Base-by-base conservation (phyloP, 2,113 vertebrate species). In the Upupa epops region DNA sequence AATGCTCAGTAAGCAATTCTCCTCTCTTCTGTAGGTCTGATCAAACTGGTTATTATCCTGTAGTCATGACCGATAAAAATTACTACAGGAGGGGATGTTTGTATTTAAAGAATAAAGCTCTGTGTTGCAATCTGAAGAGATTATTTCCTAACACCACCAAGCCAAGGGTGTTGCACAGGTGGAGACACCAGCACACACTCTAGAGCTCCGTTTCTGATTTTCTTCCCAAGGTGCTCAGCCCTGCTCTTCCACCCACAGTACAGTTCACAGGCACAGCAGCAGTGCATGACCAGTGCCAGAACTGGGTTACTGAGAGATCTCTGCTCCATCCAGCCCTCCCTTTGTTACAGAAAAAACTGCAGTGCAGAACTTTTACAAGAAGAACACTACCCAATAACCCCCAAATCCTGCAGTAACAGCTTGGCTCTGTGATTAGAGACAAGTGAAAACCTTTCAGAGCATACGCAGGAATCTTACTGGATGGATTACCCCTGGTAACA, bases 71-170 rank as follows among this genome's bases (percentile, higher is more conserved):
- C 22, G 40, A 69, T 49, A 72, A 58, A 45, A 82, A 42, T 14
- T 0, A 52, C 45, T 52, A 0, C 4, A 77, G 71, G 6, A 56
- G 31, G 59, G 11, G 37, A 83, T 0, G 18, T 19, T 20, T 48
- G 19, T 18, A 73, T 36, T 76, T 89, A 37, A 91, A 91, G 37
- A 87, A 70, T 16, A 85, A 85, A 80, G 22, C n/a, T 85, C 45
- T 18, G 45, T 15, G 34, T 49, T 91, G 68, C 72, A 77, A 17
- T 32, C 28, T 48, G 18, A 88, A 68, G 15, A 63, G 29, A 55
- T 56, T 81, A 34, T 29, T 83, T 68, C 56, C 54, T 64, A 86
- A 68, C 17, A 63, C 63, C 9, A 19, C 42, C 31, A 48, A 8
- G 24, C 37, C 45, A 89, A 75, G 19, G 55, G 32, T 42, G 91